phyloP scores from a whole-genome alignment of 2,113 vertebrate genomes.

The Pygathrix nemaeus region DNA sequence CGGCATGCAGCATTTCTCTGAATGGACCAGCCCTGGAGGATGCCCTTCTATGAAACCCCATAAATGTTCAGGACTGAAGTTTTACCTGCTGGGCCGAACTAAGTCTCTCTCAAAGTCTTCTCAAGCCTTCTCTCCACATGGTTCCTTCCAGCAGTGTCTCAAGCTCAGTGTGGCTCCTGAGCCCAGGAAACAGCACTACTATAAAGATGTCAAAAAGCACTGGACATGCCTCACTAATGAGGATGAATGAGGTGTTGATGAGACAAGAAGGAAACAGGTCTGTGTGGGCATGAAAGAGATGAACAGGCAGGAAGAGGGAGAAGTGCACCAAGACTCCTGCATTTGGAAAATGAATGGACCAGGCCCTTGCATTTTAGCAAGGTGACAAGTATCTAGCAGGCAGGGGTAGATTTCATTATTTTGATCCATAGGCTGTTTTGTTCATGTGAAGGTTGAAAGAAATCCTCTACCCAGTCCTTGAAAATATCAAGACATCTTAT shows the following conservation, averaged over 20 bases:
- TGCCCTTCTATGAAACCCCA: background rate
- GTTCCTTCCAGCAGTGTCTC: background rate
- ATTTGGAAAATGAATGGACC: background rate
- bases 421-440: background rate
- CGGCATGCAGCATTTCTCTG: background rate
- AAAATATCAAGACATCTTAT: background rate
- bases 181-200: background rate
- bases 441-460: background rate
- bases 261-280: background rate
- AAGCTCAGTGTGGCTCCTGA: background rate
- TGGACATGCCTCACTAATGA: background rate
- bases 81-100: background rate
- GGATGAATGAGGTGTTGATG: background rate
- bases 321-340: accelerated
- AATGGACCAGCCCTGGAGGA: background rate
- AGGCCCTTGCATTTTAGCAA: background rate
- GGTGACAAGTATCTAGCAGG: background rate
- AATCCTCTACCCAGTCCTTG: background rate
- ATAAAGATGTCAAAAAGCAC: background rate
- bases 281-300: background rate
- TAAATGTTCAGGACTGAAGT: background rate
- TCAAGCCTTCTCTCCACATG: background rate
- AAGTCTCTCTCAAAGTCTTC: background rate
- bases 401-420: background rate
- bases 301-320: background rate